A percentile compares a stretch with the other conserved stretches of the same genome.
Evolutionary conservation across 2,888 invertebrate species (phyloP).

Genomic region (Ochropleura leucogaster): DNA sequence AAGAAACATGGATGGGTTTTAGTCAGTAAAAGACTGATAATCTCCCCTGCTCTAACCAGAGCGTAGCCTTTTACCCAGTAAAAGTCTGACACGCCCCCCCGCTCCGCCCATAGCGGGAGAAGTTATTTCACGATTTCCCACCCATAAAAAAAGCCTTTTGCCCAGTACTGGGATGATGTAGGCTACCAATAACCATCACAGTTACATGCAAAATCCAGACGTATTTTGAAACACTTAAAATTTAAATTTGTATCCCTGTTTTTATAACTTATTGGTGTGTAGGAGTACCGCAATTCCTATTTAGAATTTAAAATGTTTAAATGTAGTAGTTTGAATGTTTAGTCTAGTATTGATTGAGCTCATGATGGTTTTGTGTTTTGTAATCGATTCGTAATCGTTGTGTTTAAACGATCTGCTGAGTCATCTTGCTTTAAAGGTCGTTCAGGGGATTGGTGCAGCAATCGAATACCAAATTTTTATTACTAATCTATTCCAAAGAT

Average conservation of each 20-base stretch:
- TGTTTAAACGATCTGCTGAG: slow-evolving; percentile 20
- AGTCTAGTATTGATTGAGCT: slow-evolving; percentile 44
- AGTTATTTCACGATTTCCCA: too few species aligned
- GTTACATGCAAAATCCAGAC: neutral
- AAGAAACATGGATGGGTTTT: too few species aligned
- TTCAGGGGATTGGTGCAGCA: slow-evolving; percentile 13
- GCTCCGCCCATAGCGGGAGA: too few species aligned
- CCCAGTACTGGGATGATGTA: neutral
- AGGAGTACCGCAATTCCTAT: slow-evolving; percentile 4
- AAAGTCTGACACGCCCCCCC: too few species aligned
- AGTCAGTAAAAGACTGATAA: too few species aligned
- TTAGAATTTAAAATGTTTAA: slow-evolving; percentile 33
- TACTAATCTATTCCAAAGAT: neutral
- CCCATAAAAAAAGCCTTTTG: too few species aligned
- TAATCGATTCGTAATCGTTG: slow-evolving; percentile 5
- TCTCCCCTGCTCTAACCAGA: too few species aligned
- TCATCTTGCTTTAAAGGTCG: slow-evolving; percentile 17
- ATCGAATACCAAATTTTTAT: neutral
- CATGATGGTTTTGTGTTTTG: slow-evolving; percentile 20
- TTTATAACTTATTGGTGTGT: neutral
- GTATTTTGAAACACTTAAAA: neutral
- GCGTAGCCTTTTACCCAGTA: neutral
- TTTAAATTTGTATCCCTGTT: neutral
- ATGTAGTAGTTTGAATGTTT: slow-evolving; percentile 34
- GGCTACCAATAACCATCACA: neutral